Evolutionary conservation across 2,888 invertebrate genomes (phyloP).

Genomic region (Octodonta nipae): DNA sequence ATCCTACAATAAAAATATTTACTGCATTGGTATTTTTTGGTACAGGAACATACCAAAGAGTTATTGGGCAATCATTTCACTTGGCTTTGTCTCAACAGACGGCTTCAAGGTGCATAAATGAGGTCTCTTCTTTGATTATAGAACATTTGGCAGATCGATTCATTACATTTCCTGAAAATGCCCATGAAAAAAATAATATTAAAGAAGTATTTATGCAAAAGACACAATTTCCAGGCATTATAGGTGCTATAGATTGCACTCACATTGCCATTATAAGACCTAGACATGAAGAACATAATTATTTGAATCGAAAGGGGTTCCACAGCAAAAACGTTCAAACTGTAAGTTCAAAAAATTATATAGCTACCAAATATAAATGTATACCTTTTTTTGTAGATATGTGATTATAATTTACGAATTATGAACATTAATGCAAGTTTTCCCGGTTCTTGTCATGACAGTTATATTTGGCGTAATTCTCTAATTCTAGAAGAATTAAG

Average conservation of each 20-base stretch:
- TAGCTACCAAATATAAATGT: neutral
- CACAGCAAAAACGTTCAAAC: neutral
- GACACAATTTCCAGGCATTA: neutral
- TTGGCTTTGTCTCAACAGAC: too few relatives aligned
- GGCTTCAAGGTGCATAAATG: too few relatives aligned
- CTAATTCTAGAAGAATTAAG: neutral
- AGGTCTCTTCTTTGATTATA: too few relatives aligned
- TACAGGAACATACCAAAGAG: too few relatives aligned
- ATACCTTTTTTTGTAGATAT: conserved; percentile 1
- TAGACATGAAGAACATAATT: conserved; percentile 1
- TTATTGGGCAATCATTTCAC: too few relatives aligned
- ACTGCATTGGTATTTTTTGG: too few relatives aligned
- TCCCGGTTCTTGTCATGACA: too few relatives aligned
- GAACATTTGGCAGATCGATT: too few relatives aligned
- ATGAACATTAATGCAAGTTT: conserved; percentile 1
- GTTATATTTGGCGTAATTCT: conserved; percentile 1
- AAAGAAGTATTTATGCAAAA: conserved; percentile 1
- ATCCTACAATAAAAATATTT: too few relatives aligned
- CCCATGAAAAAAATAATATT: too few relatives aligned
- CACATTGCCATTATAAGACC: neutral
- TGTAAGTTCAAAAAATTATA: neutral
- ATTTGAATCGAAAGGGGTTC: conserved; percentile 1
- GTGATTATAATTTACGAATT: conserved; percentile 1
- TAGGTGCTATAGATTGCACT: neutral
- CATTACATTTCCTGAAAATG: too few relatives aligned